Conservation (phyloP, 2,113 vertebrate genomes). For the Nibea coibor region DNA sequence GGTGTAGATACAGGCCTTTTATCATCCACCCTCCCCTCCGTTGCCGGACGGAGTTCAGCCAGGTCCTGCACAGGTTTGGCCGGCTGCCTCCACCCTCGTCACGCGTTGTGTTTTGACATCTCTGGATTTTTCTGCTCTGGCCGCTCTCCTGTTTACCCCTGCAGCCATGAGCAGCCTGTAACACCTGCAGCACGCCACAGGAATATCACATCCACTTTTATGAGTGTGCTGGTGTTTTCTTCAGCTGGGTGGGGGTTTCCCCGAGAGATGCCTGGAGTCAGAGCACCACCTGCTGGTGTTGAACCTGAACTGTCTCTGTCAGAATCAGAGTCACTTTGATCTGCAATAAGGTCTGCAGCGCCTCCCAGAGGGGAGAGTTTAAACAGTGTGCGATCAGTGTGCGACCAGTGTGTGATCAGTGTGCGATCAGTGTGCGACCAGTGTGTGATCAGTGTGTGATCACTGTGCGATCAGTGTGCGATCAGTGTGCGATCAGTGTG, state of each 20-base stretch:
- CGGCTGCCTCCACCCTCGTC: slow-evolving; percentile 32
- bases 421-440: too few species aligned
- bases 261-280: slow-evolving; percentile 30
- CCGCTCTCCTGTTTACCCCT: slow-evolving; percentile 56
- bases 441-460: too few species aligned
- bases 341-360: too few species aligned
- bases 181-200: slow-evolving; percentile 44
- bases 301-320: not conserved
- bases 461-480: too few species aligned
- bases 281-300: slow-evolving; percentile 73
- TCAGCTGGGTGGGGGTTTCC: not conserved
- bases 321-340: too few species aligned
- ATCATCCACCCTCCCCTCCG: slow-evolving; percentile 35
- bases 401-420: too few species aligned
- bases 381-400: too few species aligned
- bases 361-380: too few species aligned
- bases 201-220: slow-evolving; percentile 51
- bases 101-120: slow-evolving; percentile 55
- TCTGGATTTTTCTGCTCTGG: slow-evolving; percentile 11
- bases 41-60: slow-evolving; percentile 17
- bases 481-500: too few species aligned
- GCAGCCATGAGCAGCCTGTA: slow-evolving; percentile 37
- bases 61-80: slow-evolving; percentile 40
- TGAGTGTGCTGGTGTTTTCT: not conserved
- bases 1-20: slow-evolving; percentile 46